Conservation (phyloP, 2,113 vertebrate species). For the Noctilio leporinus region DNA sequence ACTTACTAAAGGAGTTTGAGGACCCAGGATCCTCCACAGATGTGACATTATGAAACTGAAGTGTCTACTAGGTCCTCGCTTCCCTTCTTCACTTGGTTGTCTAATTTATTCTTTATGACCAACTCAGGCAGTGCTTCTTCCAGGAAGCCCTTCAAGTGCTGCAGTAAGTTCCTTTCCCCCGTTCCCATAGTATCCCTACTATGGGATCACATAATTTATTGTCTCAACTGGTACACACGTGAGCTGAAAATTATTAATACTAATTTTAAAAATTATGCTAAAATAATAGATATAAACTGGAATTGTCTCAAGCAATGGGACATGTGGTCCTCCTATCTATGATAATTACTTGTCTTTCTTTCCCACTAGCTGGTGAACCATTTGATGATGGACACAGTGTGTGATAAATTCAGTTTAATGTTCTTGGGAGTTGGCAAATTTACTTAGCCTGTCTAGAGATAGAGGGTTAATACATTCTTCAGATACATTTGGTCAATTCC, state of each 20-base stretch:
- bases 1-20: not conserved
- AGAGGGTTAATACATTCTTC: not conserved
- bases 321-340: not conserved
- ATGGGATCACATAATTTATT: not conserved
- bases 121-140: not conserved
- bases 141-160: not conserved
- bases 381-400: not conserved
- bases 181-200: not conserved
- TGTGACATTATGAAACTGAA: not conserved
- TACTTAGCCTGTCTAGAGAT: not conserved
- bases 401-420: constrained; percentile 1
- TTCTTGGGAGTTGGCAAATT: not conserved
- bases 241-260: not conserved
- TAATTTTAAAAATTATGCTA: not conserved
- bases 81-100: not conserved
- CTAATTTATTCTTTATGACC: not conserved
- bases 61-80: not conserved
- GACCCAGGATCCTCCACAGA: not conserved
- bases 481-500: not conserved
- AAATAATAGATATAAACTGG: not conserved
- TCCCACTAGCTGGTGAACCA: not conserved
- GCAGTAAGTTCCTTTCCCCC: not conserved
- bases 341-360: not conserved
- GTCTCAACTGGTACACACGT: not conserved
- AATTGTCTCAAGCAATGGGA: not conserved